These are phyloP conservation scores for Grammomys surdaster DNA, from an alignment of 2,113 vertebrate species.

Conservation along the genomic window DNA sequence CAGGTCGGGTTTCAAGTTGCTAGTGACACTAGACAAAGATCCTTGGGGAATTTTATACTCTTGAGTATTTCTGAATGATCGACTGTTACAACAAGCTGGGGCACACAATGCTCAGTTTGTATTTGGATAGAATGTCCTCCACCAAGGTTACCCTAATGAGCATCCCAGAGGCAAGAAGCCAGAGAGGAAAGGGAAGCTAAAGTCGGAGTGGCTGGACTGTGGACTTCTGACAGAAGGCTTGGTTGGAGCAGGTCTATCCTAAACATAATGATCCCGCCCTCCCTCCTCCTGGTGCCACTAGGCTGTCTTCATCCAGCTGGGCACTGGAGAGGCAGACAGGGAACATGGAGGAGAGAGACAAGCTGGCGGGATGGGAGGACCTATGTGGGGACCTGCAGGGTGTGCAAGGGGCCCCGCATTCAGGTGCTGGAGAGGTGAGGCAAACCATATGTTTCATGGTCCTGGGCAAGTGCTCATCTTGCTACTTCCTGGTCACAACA, in stretches of 20 bases:
- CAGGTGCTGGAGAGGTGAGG: background rate
- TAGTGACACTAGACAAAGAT: background rate
- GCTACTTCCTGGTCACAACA: background rate
- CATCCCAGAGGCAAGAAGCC: background rate
- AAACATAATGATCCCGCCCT: rapidly evolving
- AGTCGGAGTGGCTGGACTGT: background rate
- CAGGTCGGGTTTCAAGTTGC: slow-evolving; percentile 18
- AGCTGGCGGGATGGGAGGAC: no score
- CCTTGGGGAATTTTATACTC: background rate
- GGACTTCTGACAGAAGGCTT: background rate
- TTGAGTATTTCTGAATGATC: slow-evolving; percentile 19
- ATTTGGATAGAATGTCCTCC: background rate
- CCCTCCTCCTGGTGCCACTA: background rate
- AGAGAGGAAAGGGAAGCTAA: background rate
- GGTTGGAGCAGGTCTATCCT: background rate
- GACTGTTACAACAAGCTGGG: background rate
- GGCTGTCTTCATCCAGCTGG: background rate
- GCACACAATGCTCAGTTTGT: background rate
- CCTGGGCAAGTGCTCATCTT: background rate
- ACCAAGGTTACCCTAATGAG: background rate
- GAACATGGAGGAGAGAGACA: background rate
- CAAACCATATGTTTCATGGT: background rate
- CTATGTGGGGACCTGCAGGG: background rate
- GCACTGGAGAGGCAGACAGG: background rate
- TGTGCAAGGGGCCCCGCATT: no score